Evolutionary conservation across 2,797 vertebrate species (phyloP).

Genomic region (Sebastes umbrosus): DNA sequence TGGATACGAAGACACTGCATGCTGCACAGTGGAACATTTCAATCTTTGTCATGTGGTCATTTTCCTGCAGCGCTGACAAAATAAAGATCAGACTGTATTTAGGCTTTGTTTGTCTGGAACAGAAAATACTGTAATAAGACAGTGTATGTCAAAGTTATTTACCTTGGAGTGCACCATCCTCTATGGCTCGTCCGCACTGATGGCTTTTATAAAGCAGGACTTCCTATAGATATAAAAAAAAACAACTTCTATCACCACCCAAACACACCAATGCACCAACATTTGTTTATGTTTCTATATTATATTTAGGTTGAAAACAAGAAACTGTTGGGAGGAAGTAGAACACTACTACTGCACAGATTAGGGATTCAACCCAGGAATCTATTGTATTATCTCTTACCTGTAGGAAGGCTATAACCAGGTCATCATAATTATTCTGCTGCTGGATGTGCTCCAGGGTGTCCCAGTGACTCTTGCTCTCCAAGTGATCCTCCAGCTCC

Average conservation of each 20-base stretch:
- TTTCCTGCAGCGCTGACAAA: constrained; percentile 69
- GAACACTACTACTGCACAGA: not conserved
- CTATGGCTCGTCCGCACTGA: constrained; percentile 58
- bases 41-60: constrained; percentile 73
- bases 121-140: not conserved
- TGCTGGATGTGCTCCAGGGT: constrained; percentile 75
- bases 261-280: not conserved
- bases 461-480: constrained; percentile 72
- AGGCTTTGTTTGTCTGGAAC: not conserved
- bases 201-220: constrained; percentile 67
- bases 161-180: constrained; percentile 62
- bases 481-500: constrained; percentile 72
- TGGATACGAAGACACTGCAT: constrained; percentile 58
- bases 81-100: not conserved
- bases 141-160: not conserved
- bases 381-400: constrained; percentile 24
- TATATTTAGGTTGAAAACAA: not conserved
- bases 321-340: not conserved
- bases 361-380: not conserved
- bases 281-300: not conserved
- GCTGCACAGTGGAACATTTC: constrained; percentile 73
- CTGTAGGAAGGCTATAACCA: constrained; percentile 74
- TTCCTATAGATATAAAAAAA: constrained; percentile 50
- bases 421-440: constrained; percentile 70
- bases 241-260: not conserved